Conservation (phyloP, 2,113 vertebrate species). For the Piaya cayana region DNA sequence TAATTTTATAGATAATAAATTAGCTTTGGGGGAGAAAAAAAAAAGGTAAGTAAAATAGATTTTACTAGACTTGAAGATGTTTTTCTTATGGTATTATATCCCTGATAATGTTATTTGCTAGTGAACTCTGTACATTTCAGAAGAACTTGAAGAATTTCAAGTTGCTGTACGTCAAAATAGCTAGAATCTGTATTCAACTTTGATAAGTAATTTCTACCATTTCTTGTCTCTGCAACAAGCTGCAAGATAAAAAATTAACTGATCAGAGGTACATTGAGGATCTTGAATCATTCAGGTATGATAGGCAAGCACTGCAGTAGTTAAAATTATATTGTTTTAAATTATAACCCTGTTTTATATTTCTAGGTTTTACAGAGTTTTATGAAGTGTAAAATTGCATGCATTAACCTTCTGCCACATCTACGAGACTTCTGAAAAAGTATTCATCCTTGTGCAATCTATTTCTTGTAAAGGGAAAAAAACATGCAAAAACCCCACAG, state of each 20-base stretch:
- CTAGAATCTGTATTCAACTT: slow-evolving; percentile 5
- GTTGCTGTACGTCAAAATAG: not conserved
- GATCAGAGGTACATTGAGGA: slow-evolving; percentile 36
- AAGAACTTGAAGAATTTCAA: not conserved
- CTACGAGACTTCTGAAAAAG: slow-evolving; percentile 58
- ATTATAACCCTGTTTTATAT: slow-evolving; percentile 73
- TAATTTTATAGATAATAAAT: not conserved
- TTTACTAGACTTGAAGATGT: not conserved
- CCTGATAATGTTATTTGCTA: not conserved
- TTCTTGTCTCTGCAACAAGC: slow-evolving; percentile 20
- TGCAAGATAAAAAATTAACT: slow-evolving; percentile 63
- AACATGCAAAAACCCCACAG: not conserved
- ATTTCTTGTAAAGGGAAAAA: slow-evolving; percentile 5
- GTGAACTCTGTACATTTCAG: not conserved
- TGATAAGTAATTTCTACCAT: slow-evolving; percentile 6
- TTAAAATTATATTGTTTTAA: slow-evolving; percentile 76
- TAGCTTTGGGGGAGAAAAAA: not conserved
- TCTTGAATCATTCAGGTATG: slow-evolving; percentile 61
- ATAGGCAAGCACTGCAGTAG: slow-evolving; percentile 54
- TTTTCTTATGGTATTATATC: not conserved
- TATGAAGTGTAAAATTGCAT: slow-evolving; percentile 73
- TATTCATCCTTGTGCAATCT: slow-evolving; percentile 15
- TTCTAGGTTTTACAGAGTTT: slow-evolving; percentile 71
- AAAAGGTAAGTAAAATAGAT: not conserved
- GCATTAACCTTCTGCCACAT: slow-evolving; percentile 66